Conservation (phyloP, 2,113 vertebrate genomes). For the Anguilla rostrata region DNA sequence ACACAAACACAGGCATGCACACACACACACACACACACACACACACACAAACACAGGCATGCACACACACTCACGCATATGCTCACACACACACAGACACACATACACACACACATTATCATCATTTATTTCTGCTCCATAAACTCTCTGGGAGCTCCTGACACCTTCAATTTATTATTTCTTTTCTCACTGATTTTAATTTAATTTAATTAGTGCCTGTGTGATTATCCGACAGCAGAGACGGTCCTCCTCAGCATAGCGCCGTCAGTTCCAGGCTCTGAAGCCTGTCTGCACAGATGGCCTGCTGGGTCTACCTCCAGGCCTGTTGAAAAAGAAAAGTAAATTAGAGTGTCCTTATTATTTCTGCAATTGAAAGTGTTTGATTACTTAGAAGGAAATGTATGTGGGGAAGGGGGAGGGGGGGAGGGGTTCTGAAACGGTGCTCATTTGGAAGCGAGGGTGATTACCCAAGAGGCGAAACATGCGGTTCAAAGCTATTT, state of each 20-base stretch:
- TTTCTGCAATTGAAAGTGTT: constrained; percentile 44
- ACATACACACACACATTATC: constrained; percentile 14
- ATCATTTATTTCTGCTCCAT: constrained; percentile 48
- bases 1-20: background rate
- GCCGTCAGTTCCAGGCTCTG: constrained; percentile 43
- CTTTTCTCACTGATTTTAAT: constrained; percentile 35
- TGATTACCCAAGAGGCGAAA: constrained; percentile 53
- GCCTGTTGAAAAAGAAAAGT: background rate
- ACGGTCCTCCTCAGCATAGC: constrained; percentile 49
- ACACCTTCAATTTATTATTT: constrained; percentile 46
- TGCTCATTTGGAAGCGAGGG: constrained; percentile 9
- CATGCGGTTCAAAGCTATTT: constrained; percentile 63
- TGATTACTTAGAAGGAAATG: constrained; percentile 49
- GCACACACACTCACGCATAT: background rate
- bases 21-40: no score
- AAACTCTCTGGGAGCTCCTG: constrained; percentile 55
- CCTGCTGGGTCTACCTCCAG: background rate
- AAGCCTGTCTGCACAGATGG: constrained; percentile 17
- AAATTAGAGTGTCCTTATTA: constrained; percentile 39
- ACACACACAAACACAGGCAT: background rate
- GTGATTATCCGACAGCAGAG: constrained; percentile 52
- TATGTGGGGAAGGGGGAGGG: constrained; percentile 15
- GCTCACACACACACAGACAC: background rate
- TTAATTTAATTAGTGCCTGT: constrained; percentile 57
- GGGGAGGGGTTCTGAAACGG: constrained; percentile 52